Percentiles rank a stretch among this genome's conserved stretches.
Evolutionary conservation across 2,888 invertebrate genomes (phyloP).

Genomic region (Tipula unca): DNA sequence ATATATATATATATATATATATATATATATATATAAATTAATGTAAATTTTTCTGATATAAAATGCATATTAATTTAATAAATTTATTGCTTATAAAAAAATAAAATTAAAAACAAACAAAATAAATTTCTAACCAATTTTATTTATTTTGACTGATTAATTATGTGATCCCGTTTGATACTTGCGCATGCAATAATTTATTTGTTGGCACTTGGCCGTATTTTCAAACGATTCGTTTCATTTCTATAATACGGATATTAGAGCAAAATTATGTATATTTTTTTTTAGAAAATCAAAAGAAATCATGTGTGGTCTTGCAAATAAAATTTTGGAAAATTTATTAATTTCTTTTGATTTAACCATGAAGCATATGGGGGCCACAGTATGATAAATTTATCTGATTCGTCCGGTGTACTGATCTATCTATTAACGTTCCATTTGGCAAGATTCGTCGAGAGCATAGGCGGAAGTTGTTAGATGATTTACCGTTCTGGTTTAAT

Average conservation of each 20-base stretch:
- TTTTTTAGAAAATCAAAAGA: not conserved
- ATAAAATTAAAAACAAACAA: not conserved
- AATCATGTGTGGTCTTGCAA: not conserved
- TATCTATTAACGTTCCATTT: not conserved
- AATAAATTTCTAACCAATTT: not conserved
- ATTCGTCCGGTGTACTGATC: not conserved
- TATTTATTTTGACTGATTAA: not conserved
- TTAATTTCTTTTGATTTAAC: not conserved
- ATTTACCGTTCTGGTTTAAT: too few relatives aligned
- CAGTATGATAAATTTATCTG: too few relatives aligned
- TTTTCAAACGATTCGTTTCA: not conserved
- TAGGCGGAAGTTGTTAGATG: not conserved
- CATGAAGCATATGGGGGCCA: not conserved
- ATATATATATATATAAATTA: not conserved
- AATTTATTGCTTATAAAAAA: not conserved
- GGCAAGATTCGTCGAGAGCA: not conserved
- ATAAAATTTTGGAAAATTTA: not conserved
- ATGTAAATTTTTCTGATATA: constrained; percentile 14
- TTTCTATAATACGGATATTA: not conserved
- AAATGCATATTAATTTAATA: not conserved
- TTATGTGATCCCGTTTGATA: not conserved
- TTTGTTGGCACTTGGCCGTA: not conserved
- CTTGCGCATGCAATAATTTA: not conserved
- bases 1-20: too few relatives aligned
- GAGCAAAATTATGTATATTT: not conserved